Percentiles rank a stretch among this genome's conserved stretches.
Evolutionary conservation across 2,888 invertebrate species (phyloP).

Genomic region (Apotomis turbidana): DNA sequence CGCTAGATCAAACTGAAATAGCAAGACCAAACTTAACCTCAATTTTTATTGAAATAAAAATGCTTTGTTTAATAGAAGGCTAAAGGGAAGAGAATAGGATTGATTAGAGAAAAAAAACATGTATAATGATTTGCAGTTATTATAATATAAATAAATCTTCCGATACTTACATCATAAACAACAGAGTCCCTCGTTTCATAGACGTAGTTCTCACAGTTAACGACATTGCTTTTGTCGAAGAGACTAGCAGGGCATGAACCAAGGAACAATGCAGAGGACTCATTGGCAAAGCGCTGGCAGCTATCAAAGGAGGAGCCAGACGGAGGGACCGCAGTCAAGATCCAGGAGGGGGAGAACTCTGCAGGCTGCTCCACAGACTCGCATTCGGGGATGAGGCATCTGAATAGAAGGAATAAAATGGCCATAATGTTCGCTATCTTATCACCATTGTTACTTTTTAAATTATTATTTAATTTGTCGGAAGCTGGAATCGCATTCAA

Average conservation of each 20-base stretch:
- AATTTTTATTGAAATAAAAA: too few species aligned
- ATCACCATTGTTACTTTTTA: too few species aligned
- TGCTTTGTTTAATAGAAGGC: too few species aligned
- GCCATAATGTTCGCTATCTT: too few species aligned
- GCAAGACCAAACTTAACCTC: too few species aligned
- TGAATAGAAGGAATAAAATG: not conserved
- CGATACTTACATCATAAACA: too few species aligned
- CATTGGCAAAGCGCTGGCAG: slow-evolving; percentile 57
- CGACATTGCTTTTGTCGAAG: slow-evolving; percentile 53
- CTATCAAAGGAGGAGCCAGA: slow-evolving; percentile 50
- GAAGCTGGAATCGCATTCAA: too few species aligned
- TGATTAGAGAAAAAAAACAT: too few species aligned
- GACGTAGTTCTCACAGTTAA: slow-evolving; percentile 59
- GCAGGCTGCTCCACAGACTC: slow-evolving; percentile 45
- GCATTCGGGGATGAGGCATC: slow-evolving; percentile 43
- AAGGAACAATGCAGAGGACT: not conserved
- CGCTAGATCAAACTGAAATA: slow-evolving; percentile 82
- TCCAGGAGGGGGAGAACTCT: slow-evolving; percentile 59
- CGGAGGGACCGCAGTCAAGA: slow-evolving; percentile 59
- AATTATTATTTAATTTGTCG: too few species aligned
- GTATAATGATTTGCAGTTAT: too few species aligned
- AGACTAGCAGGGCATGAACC: slow-evolving; percentile 59
- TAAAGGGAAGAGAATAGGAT: too few species aligned
- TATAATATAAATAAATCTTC: too few species aligned
- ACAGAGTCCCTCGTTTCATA: slow-evolving; percentile 49